Percentiles rank a stretch among this genome's conserved stretches.
phyloP scores from a whole-genome alignment of 2,888 invertebrate species.

The Adela reaumurella region DNA sequence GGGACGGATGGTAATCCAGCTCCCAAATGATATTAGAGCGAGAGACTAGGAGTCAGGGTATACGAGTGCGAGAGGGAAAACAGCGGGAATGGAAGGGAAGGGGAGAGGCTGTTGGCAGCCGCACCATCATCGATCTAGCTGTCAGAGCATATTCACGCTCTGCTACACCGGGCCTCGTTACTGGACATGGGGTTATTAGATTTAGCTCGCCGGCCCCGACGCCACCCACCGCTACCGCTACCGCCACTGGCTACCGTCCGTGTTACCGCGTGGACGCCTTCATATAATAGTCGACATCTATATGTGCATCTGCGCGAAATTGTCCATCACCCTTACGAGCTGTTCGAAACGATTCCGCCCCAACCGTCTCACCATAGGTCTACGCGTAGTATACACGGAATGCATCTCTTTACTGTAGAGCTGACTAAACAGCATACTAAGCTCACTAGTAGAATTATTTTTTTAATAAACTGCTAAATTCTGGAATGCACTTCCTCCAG shows the following conservation, averaged over 20 bases:
- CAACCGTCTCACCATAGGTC: not conserved
- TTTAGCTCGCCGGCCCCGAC: not conserved
- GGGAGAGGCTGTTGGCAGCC: not conserved
- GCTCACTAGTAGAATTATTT: no score
- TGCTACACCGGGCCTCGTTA: conserved; percentile 2
- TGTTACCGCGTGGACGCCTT: not conserved
- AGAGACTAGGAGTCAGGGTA: not conserved
- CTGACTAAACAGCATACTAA: no score
- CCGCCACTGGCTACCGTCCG: not conserved
- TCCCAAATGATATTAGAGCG: not conserved
- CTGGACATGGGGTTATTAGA: conserved; percentile 3
- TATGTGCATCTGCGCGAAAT: no score
- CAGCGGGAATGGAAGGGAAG: not conserved
- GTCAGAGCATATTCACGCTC: conserved; percentile 3
- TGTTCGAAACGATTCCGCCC: no score
- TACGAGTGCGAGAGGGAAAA: not conserved
- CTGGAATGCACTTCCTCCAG: no score
- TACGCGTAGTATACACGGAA: not conserved
- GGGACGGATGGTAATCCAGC: conserved; percentile 2
- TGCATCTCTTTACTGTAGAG: no score
- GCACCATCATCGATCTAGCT: conserved; percentile 2
- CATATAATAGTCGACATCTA: no score
- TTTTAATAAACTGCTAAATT: no score
- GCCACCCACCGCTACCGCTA: not conserved
- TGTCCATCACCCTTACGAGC: no score